Evolutionary conservation across 2,113 vertebrate species (phyloP).

Genomic region (Elgaria multicarinata): DNA sequence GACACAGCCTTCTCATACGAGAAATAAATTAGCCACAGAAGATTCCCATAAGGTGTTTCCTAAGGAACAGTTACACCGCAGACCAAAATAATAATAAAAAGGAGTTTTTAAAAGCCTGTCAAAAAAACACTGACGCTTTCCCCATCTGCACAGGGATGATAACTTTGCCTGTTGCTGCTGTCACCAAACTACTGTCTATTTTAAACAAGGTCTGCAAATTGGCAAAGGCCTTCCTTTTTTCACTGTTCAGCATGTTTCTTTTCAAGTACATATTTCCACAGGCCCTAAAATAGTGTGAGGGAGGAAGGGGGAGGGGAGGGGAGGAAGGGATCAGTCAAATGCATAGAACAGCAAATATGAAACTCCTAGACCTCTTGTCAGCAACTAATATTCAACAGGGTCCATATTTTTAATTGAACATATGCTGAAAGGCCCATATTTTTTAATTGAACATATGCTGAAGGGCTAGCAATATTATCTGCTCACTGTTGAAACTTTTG

Average conservation of each 20-base stretch:
- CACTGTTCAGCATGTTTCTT: neutral
- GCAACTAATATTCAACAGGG: neutral
- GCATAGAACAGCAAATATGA: neutral
- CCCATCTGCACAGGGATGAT: constrained; percentile 9
- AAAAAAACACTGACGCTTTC: constrained; percentile 32
- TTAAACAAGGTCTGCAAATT: neutral
- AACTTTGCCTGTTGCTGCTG: neutral
- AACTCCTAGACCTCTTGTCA: neutral
- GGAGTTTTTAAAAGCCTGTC: constrained; percentile 46
- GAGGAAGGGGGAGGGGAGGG: too few relatives aligned
- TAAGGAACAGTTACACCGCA: constrained; percentile 43
- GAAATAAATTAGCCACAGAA: constrained; percentile 54
- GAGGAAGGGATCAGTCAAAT: neutral
- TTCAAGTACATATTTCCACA: neutral
- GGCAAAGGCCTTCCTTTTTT: neutral
- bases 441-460: neutral
- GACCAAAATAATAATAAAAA: constrained; percentile 48
- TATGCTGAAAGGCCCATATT: neutral
- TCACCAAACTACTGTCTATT: constrained; percentile 1
- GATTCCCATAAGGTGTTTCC: constrained; percentile 30
- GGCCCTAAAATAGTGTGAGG: neutral
- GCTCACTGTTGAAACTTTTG: neutral
- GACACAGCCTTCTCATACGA: neutral
- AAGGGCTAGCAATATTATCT: neutral
- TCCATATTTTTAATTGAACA: neutral